phyloP scores from a whole-genome alignment of 2,888 invertebrate genomes.

The Aplocera efformata region DNA sequence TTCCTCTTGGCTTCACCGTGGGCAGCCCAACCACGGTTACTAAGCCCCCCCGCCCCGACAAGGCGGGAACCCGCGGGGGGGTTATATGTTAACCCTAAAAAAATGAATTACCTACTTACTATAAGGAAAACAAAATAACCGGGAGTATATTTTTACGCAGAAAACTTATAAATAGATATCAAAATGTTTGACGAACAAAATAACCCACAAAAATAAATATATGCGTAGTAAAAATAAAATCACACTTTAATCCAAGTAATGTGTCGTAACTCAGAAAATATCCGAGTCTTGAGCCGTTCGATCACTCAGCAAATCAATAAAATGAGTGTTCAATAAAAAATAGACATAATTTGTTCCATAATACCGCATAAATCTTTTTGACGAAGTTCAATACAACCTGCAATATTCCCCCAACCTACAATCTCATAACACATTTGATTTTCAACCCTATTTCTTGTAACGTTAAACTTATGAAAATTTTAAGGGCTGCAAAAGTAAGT shows the following conservation, averaged over 20 bases:
- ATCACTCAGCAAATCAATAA: slow-evolving; percentile 33
- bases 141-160: too few species aligned
- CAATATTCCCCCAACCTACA: slow-evolving; percentile 4
- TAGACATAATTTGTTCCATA: slow-evolving; percentile 46
- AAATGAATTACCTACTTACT: too few species aligned
- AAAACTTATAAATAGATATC: not conserved
- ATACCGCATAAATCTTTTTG: slow-evolving; percentile 51
- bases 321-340: slow-evolving; percentile 33
- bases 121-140: too few species aligned
- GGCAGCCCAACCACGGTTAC: too few species aligned
- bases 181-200: slow-evolving; percentile 9
- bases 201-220: slow-evolving; percentile 19
- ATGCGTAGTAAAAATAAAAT: slow-evolving; percentile 27
- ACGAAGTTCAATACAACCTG: slow-evolving; percentile 35
- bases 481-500: slow-evolving; percentile 1
- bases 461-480: not conserved
- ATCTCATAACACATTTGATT: slow-evolving; percentile 4
- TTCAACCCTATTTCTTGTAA: slow-evolving; percentile 10
- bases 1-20: too few species aligned
- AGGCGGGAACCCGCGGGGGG: too few species aligned
- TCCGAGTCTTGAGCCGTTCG: slow-evolving; percentile 17
- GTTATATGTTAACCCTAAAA: too few species aligned
- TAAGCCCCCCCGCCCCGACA: too few species aligned
- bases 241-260: slow-evolving; percentile 27
- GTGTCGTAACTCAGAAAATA: slow-evolving; percentile 27